Percentiles rank a stretch among this genome's conserved stretches.
Conservation (phyloP, 2,888 invertebrate genomes). For the Acanthosoma haemorrhoidale region DNA sequence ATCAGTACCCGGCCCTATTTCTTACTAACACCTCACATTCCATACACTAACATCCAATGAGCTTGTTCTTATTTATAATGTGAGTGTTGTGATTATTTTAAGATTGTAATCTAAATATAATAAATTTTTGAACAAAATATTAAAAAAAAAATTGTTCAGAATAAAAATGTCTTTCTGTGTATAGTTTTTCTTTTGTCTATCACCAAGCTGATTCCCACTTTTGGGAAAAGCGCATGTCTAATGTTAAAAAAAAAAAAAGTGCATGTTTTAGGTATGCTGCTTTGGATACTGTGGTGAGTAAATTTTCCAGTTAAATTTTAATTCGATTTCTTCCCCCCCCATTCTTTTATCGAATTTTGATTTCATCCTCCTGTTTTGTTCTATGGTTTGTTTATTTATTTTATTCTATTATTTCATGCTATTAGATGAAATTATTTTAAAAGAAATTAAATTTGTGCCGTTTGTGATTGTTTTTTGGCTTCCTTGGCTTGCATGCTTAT, state of each 20-base stretch:
- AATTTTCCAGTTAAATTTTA: background rate
- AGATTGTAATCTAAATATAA: constrained; percentile 8
- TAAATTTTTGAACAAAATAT: background rate
- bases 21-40: background rate
- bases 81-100: constrained; percentile 3
- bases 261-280: constrained; percentile 28
- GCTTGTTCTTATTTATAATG: constrained; percentile 10
- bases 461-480: constrained; percentile 6
- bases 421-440: background rate
- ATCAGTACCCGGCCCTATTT: background rate
- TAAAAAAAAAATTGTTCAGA: constrained; percentile 6
- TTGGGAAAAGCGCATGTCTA: constrained; percentile 14
- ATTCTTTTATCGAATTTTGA: background rate
- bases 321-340: background rate
- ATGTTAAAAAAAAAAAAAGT: constrained; percentile 6
- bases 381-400: background rate
- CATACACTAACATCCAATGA: constrained; percentile 12
- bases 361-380: background rate
- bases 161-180: constrained; percentile 13
- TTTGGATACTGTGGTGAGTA: constrained; percentile 22
- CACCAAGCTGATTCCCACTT: background rate
- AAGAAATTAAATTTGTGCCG: background rate
- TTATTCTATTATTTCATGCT: background rate
- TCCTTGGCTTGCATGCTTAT: background rate
- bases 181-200: background rate